Conservation (phyloP, 2,888 invertebrate species). For the Lasioglossum pauxillum region DNA sequence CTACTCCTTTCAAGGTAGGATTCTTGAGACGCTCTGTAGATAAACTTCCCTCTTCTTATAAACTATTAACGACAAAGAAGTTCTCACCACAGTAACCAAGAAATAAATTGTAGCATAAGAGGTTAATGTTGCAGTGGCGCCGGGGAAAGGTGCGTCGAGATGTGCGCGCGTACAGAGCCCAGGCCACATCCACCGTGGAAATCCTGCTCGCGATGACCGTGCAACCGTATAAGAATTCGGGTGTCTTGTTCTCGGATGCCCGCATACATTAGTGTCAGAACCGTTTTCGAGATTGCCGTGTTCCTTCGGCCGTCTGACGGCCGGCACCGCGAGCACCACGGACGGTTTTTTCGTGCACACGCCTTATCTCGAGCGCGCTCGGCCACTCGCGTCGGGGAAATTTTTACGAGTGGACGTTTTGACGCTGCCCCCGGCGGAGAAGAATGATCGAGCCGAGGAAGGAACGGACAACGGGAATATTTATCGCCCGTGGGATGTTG, state of each 20-base stretch:
- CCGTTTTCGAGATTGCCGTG: slow-evolving; percentile 52
- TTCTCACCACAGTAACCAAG: neutral
- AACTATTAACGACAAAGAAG: neutral
- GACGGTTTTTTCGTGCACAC: slow-evolving; percentile 26
- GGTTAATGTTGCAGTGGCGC: slow-evolving; percentile 25
- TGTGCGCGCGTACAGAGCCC: neutral
- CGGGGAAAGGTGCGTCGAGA: slow-evolving; percentile 7
- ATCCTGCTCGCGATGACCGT: slow-evolving; percentile 35
- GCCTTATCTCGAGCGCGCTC: slow-evolving; percentile 39
- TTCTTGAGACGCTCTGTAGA: no score
- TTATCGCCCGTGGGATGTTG: slow-evolving; percentile 19
- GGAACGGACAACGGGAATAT: slow-evolving; percentile 33
- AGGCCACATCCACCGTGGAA: slow-evolving; percentile 36
- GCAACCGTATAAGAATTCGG: slow-evolving; percentile 48
- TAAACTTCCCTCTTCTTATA: neutral
- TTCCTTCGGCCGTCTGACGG: slow-evolving; percentile 44
- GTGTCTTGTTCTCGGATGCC: slow-evolving; percentile 47
- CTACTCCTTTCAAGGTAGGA: no score
- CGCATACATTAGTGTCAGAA: slow-evolving; percentile 64
- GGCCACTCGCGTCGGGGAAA: slow-evolving; percentile 19
- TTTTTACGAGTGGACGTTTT: slow-evolving; percentile 35
- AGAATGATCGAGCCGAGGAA: slow-evolving; percentile 30
- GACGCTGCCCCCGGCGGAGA: slow-evolving; percentile 2
- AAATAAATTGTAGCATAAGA: neutral
- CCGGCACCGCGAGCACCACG: slow-evolving; percentile 9